Evolutionary conservation across 2,113 vertebrate species (phyloP), one percentile per base, ranked within the genome.

Genomic region (Orthochromis malagaraziensis): DNA sequence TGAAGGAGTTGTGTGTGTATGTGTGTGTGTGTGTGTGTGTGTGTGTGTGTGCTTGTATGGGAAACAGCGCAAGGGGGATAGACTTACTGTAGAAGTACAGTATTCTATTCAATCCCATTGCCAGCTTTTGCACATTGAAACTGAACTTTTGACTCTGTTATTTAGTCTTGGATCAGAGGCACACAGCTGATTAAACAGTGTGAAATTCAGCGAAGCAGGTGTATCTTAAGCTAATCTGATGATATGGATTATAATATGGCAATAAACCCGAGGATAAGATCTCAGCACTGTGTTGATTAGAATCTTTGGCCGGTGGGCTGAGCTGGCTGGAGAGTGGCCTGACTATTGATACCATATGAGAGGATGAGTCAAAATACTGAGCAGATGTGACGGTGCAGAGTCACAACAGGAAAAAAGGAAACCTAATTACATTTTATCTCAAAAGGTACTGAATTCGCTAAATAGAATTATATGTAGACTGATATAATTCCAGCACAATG

Each of bases 321-420:
- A 47, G 82, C 47, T 93, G 94, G 92, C 90, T 75, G 81, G 14
- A 92, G 85, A 89, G 80, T 4, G 57, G 49, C 54, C 84, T 33
- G 85, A 49, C 77, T 92, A 94, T 92, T 95, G 92, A 91, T 94
- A 86, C 93, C 94, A 95, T 91, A 94, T 94, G 94, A 91, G 84
- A 90, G 82, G 82, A 94, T 88, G 88, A 93, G 90, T 91, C 85
- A 83, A 95, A 93, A 92, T 83, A 93, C 58, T 86, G 81, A 88
- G 85, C 93, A 94, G 93, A 94, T 94, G 93, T 87, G 82, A 88
- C 54, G 79, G 82, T 90, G 79, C 38, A 42, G 6, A 88, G 83
- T 83, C 81, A 84, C 77, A 90, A 88, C 84, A 92, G 79, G 57
- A 26, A 29, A 53, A 79, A 75, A n/a, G n/a, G 7, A 57, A 82